phyloP scores from a whole-genome alignment of 1,140 invertebrate species.

The Trachymyrmex septentrionalis region DNA sequence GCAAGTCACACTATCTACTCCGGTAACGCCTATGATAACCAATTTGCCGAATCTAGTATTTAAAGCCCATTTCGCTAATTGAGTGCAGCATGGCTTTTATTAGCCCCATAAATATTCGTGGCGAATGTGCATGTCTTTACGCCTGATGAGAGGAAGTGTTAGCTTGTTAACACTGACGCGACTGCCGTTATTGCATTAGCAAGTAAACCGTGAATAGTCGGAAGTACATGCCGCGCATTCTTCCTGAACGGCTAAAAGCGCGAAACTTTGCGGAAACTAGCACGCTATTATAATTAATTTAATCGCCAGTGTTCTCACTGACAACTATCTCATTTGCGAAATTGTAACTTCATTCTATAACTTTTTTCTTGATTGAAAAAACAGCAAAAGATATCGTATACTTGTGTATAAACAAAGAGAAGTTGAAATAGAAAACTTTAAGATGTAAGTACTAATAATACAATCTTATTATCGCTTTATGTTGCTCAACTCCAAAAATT shows the following conservation, averaged over 20 bases:
- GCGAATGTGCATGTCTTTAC: conserved; percentile 39
- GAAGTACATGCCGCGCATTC: conserved; percentile 49
- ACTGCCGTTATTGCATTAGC: conserved; percentile 61
- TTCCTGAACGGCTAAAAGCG: conserved; percentile 40
- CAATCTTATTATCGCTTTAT: not conserved
- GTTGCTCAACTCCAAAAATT: not conserved
- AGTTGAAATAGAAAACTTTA: not conserved
- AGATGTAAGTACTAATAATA: not conserved
- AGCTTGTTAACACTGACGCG: conserved; percentile 54
- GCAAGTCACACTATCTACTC: conserved; percentile 11
- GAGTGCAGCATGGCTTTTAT: conserved; percentile 22
- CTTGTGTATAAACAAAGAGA: not conserved
- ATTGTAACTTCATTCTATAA: not conserved
- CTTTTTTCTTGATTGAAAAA: not conserved
- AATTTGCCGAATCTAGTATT: conserved; percentile 23
- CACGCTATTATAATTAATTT: conserved; percentile 29
- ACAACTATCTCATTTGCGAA: not conserved
- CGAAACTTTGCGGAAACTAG: conserved; percentile 21
- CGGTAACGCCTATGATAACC: conserved; percentile 24
- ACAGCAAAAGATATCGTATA: not conserved
- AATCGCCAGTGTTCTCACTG: not conserved
- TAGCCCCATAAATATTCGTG: conserved; percentile 49
- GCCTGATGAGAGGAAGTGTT: conserved; percentile 30
- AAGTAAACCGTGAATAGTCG: conserved; percentile 50
- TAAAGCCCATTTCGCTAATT: conserved; percentile 31